Evolutionary conservation across 2,113 vertebrate species (phyloP), one percentile per base, ranked within the genome.

Genomic region (Catharus fuscescens): DNA sequence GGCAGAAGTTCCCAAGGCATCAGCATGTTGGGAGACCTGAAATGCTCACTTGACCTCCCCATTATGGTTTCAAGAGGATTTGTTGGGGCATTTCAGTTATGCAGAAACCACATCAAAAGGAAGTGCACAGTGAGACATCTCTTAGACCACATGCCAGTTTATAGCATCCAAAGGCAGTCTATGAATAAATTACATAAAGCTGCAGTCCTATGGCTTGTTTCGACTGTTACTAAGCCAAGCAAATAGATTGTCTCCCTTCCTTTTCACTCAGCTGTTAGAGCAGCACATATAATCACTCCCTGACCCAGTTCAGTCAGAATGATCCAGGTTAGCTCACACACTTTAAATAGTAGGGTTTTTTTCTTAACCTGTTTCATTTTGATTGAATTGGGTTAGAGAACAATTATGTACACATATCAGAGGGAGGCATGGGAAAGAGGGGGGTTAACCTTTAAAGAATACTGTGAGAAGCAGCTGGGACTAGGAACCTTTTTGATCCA

Each of bases 241-340:
- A 88, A 95, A 90, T 57, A 90, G 64, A 88, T 78, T 62, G 69
- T 78, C 64, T 48, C 85, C 26, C 34, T 78, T 86, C 56, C 38
- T 83, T 93, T 88, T 66, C 64, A 42, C 67, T 92, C 86, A 77
- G 82, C 79, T 77, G 56, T 52, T 80, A 56, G 62, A 92, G 66
- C 3, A 18, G 64, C 59, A 77, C 1, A 0, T 83, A 59, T 88
- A 93, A 93, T 96, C 88, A 52, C 76, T 80, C 72, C 26, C 67
- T 97, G 96, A 96, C 96, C 96, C 67, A 97, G 86, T 94, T 97
- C 86, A 95, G 95, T 96, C 95, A 95, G 83, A 97, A 92, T 52
- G 86, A 97, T 95, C 86, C 92, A 95, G 93, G 94, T 96, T 94
- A 92, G 67, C 76, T 96, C 76, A 74, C 52, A 83, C 54, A 44